Base-by-base conservation (phyloP, 2,888 invertebrate species). In the Diachrysia chrysitis region DNA sequence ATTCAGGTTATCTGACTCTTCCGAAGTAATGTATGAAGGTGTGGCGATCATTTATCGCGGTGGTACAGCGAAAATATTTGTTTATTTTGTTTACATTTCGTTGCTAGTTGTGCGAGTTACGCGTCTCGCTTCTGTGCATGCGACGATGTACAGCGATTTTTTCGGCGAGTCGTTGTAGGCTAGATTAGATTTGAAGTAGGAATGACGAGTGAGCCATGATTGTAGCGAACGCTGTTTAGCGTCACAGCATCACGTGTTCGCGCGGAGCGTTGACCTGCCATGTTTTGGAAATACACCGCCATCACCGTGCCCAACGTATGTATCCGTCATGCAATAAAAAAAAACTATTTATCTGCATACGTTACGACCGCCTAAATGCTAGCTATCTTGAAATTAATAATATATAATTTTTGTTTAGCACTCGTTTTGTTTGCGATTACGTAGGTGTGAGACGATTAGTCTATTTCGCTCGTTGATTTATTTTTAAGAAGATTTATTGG, bases 251-350 rank as follows among this genome's bases (percentile, higher is more conserved):
- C 95, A 95, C 94, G 93, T 93, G 93, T 85, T 85, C 81, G 81
- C 83, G 57, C 79, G 85, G 94, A 87, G 86, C 95, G 85, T 90
- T 94, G 95, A 94, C 94, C 95, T 85, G 86, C 82, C 78, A 73
- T 94, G 94, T 95, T 95, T 95, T 94, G 93, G 92, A 91, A 92
- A 91, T 90, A 91, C 87, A 84, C 79, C 79, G 80, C 76, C 77
- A 82, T 85, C 85, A 85, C 81, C 83, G 83, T 84, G 73, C 81
- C 78, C 82, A 79, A 73, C 79, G 76, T 81, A 86, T 87, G 76
- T 81, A 86, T 87, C 84, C 79, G 83, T 87, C 88, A 86, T 87
- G 85, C 83, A 87, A 85, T 85, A 81, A 83, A 78, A 83, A 78
- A 81, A 81, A 85, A 84, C 75, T 82, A 89, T 89, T 89, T 86